phyloP scores from a whole-genome alignment of 2,888 invertebrate species.

The Linnaemya tessellans region DNA sequence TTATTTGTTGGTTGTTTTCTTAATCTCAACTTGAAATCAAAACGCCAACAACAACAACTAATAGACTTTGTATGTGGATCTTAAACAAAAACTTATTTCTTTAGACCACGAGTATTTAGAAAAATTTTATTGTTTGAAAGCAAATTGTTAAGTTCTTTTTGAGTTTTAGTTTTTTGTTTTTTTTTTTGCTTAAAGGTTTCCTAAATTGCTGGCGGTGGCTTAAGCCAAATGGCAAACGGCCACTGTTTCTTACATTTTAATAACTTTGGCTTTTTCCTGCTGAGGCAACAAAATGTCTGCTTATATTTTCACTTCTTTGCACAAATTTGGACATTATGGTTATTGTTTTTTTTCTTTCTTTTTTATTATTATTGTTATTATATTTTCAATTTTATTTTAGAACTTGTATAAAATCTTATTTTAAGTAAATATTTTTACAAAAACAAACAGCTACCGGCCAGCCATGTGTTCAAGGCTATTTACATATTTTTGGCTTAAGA shows the following conservation, averaged over 20 bases:
- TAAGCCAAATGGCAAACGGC: slow-evolving; percentile 3
- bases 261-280: background rate
- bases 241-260: background rate
- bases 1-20: background rate
- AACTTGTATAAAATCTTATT: background rate
- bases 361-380: no score
- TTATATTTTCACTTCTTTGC: background rate
- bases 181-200: background rate
- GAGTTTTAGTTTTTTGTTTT: background rate
- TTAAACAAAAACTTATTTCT: background rate
- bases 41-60: background rate
- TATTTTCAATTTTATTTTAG: background rate
- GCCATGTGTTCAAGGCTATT: background rate
- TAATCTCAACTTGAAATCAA: background rate
- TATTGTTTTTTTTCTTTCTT: background rate
- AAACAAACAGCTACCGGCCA: background rate
- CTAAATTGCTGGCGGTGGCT: background rate
- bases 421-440: background rate
- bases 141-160: background rate
- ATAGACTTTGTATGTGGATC: background rate
- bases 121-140: background rate
- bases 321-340: background rate
- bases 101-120: background rate
- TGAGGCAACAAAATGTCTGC: slow-evolving; percentile 2
- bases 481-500: background rate